Evolutionary conservation across 1,140 invertebrate genomes (phyloP).

Genomic region (Eumaeus atala): DNA sequence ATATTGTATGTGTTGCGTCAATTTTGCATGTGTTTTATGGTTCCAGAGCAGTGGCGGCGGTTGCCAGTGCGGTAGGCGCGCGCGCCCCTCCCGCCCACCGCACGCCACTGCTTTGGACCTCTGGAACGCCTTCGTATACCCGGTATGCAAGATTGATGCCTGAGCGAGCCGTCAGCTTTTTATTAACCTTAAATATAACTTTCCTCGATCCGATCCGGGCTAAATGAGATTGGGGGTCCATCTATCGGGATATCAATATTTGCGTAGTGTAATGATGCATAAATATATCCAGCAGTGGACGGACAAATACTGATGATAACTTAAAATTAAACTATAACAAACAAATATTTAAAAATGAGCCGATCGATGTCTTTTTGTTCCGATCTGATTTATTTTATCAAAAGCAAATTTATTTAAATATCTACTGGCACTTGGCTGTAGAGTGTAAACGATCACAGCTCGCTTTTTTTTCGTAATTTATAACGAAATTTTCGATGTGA

Average conservation of each 20-base stretch:
- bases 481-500: constrained; percentile 2
- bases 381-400: background rate
- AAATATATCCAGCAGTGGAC: no score
- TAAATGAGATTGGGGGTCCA: no score
- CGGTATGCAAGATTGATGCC: constrained; percentile 70
- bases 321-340: no score
- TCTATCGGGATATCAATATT: no score
- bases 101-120: constrained; percentile 76
- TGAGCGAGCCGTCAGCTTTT: constrained; percentile 39
- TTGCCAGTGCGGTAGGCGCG: constrained; percentile 71
- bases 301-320: no score
- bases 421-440: background rate
- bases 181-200: no score
- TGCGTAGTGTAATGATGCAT: no score
- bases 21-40: constrained; percentile 66
- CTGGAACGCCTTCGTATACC: constrained; percentile 75
- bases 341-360: no score
- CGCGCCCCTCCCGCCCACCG: constrained; percentile 67
- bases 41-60: constrained; percentile 76
- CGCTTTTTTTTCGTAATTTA: background rate
- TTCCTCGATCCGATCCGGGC: no score
- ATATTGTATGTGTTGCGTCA: constrained; percentile 46
- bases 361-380: no score
- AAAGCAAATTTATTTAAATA: background rate
- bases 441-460: background rate